Evolutionary conservation across 2,797 vertebrate genomes (phyloP), one percentile per base, ranked within the genome.

Genomic region (Acanthurus lineatus): DNA sequence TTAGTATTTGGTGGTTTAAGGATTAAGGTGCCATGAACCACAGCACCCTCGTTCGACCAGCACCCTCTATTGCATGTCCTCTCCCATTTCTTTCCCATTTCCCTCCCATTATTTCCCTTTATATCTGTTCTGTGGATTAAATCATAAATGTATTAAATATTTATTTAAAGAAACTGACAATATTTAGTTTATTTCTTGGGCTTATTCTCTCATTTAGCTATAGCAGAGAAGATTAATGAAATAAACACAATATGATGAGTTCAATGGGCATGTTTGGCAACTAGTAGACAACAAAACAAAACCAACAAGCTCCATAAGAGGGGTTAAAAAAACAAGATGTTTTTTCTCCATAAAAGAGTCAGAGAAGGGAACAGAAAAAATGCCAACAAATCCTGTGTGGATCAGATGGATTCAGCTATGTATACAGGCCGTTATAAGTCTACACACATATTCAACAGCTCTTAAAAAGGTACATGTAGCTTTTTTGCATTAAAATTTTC

Each of bases 11-110:
- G n/a, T 53, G 48, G 22, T 9, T 1, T 20, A 12, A 16, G 49
- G 17, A 11, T 57, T 22, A 49, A 15, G 28, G 61, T 6, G 20
- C 35, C 35, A 32, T 32, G 28, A 51, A 35, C 32, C 6, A 45
- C 32, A 17, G 17, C 5, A 9, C 14, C 22, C 1, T 0, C 2
- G 3, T 48, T 9, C 2, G 1, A 19, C 25, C 1, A 3, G 2
- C 2, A 5, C 17, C 49, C 15, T 22, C 11, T 35, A 17, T 38
- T 32, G 17, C 9, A 9, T 12, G 17, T 48, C 9, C 44, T 35
- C 32, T 35, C 32, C 6, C 32, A 35, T 35, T 35, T 35, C 32
- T 35, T 35, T 35, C 6, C 32, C 32, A 6, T n/a, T 47, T 52
- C 14, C 49, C 49, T 52, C 14, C 14, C 38, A 15, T 45, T 15